Evolutionary conservation across 2,888 invertebrate species (phyloP).

Genomic region (Chrysolina haemoptera): DNA sequence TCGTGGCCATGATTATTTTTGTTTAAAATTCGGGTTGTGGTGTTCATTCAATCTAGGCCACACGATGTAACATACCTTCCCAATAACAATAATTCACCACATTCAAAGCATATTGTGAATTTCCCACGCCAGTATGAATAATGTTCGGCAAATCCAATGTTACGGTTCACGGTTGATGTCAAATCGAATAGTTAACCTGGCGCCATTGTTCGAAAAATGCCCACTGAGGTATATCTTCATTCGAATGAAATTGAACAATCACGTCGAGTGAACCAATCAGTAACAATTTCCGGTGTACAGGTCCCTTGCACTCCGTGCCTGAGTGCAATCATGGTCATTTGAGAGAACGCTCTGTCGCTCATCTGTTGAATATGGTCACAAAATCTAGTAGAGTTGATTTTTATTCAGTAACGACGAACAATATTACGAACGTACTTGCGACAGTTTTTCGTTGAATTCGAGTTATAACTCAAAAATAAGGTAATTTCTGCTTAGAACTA

Average conservation of each 20-base stretch:
- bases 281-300: slow-evolving; percentile 43
- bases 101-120: not conserved
- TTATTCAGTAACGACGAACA: not conserved
- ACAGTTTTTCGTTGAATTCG: no score
- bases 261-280: slow-evolving; percentile 35
- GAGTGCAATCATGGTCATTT: slow-evolving; percentile 29
- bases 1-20: no score
- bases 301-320: slow-evolving; percentile 39
- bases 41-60: no score
- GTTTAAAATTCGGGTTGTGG: no score
- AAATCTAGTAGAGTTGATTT: not conserved
- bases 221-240: slow-evolving; percentile 3
- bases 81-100: no score
- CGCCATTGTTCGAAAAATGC: slow-evolving; percentile 1
- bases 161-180: slow-evolving; percentile 18
- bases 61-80: no score
- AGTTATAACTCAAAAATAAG: no score
- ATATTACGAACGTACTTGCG: no score
- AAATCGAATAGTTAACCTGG: slow-evolving; percentile 6
- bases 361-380: not conserved
- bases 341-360: not conserved
- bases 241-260: slow-evolving; percentile 26
- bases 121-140: not conserved
- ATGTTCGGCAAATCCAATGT: not conserved
- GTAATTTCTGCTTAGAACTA: no score